Evolutionary conservation across 2,113 vertebrate genomes (phyloP).

Genomic region (Tenebrosternarchus preto): DNA sequence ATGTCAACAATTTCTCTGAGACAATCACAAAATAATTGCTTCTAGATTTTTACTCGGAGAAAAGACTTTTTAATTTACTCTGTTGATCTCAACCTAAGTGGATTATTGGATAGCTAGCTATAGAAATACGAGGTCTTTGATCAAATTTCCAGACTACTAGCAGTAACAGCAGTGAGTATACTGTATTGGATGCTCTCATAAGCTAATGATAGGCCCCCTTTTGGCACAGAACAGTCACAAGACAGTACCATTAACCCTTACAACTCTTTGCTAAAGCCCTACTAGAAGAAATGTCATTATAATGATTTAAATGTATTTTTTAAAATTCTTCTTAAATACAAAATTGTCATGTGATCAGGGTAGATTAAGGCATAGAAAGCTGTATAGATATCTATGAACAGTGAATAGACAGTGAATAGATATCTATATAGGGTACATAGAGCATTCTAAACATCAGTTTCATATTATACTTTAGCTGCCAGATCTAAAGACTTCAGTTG

Average conservation of each 20-base stretch:
- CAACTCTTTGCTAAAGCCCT: no score
- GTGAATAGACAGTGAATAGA: no score
- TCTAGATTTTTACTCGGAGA: neutral
- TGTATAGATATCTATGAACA: no score
- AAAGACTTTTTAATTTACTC: neutral
- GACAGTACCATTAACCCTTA: neutral
- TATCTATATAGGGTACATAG: no score
- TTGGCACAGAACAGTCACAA: neutral
- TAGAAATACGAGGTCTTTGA: neutral
- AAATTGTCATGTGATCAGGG: no score
- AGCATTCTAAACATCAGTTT: no score
- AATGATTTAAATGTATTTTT: no score
- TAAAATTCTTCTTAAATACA: no score
- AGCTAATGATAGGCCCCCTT: neutral
- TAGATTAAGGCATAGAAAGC: no score
- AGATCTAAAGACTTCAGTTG: no score
- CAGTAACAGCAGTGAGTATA: neutral
- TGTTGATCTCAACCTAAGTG: neutral
- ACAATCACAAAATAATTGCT: neutral
- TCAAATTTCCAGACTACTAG: conserved; percentile 6
- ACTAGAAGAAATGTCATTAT: no score
- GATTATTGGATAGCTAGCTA: neutral
- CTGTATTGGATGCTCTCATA: neutral
- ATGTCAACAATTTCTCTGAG: conserved; percentile 5
- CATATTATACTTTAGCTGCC: no score